Percentiles rank a stretch among this genome's conserved stretches.
Evolutionary conservation across 2,888 invertebrate species (phyloP).

Genomic region (Eristalis tenax): DNA sequence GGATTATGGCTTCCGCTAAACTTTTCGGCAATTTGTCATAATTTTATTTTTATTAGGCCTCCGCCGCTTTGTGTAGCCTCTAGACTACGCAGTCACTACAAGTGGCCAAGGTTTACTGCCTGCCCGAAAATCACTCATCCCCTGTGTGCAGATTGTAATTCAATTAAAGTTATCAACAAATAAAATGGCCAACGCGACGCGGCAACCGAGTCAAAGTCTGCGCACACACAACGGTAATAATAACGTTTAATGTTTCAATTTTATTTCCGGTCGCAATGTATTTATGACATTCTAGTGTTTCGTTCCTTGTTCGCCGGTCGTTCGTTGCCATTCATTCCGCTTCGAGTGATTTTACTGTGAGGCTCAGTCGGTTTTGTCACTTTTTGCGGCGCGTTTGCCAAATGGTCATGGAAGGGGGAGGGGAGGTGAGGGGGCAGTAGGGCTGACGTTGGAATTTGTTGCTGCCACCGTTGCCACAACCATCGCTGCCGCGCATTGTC

Average conservation of each 20-base stretch:
- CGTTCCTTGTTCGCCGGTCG: constrained; percentile 56
- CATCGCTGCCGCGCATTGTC: neutral
- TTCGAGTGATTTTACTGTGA: constrained; percentile 60
- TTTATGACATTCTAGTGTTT: constrained; percentile 57
- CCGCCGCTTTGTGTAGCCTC: neutral
- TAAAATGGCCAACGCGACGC: constrained; percentile 24
- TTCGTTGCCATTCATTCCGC: constrained; percentile 69
- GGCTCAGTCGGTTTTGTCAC: constrained; percentile 62
- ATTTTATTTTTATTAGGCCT: constrained; percentile 50
- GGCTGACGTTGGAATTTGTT: neutral
- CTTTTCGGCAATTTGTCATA: constrained; percentile 70
- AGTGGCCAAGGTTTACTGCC: constrained; percentile 33
- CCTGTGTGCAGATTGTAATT: constrained; percentile 65
- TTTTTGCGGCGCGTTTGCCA: constrained; percentile 43
- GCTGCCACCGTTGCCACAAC: constrained; percentile 14
- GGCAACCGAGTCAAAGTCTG: too few relatives aligned
- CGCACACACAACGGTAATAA: constrained; percentile 44
- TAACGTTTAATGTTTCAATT: constrained; percentile 66
- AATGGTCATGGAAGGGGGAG: neutral
- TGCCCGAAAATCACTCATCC: constrained; percentile 10
- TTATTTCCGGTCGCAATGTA: constrained; percentile 60
- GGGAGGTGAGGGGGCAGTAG: too few relatives aligned
- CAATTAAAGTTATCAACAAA: constrained; percentile 71
- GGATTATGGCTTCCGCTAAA: constrained; percentile 51
- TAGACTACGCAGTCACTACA: neutral